Conservation (phyloP, 2,888 invertebrate genomes). For the Eupithecia pulchellata region DNA sequence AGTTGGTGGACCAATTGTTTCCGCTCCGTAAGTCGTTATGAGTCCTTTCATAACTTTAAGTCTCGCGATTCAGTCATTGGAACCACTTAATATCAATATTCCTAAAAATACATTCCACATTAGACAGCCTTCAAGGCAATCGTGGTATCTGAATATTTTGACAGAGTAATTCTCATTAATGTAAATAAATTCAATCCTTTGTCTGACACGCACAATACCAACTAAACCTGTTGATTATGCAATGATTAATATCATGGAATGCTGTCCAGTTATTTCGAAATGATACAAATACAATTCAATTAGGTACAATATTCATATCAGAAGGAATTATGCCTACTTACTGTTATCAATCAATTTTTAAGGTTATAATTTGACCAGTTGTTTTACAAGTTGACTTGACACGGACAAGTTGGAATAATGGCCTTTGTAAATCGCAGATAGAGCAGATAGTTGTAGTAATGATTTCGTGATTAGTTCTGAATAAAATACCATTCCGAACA, state of each 20-base stretch:
- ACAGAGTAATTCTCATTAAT: conserved; percentile 37
- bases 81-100: neutral
- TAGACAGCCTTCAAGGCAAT: conserved; percentile 40
- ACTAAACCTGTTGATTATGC: conserved; percentile 2
- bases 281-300: conserved; percentile 28
- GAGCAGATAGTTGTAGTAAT: too few relatives aligned
- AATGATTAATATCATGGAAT: conserved; percentile 11
- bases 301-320: conserved; percentile 5
- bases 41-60: too few relatives aligned
- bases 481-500: too few relatives aligned
- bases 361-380: neutral
- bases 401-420: neutral
- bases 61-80: neutral
- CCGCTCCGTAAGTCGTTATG: too few relatives aligned
- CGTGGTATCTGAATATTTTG: conserved; percentile 29
- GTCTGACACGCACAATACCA: conserved; percentile 17
- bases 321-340: neutral
- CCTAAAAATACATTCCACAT: neutral
- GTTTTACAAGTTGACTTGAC: neutral
- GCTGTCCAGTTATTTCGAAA: conserved; percentile 18
- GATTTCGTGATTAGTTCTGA: too few relatives aligned
- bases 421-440: too few relatives aligned
- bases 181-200: conserved; percentile 37
- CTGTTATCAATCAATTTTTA: neutral
- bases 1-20: too few relatives aligned